These are phyloP conservation scores for Molorchus minor DNA, from an alignment of 2,888 invertebrate genomes.

Conservation along the genomic window DNA sequence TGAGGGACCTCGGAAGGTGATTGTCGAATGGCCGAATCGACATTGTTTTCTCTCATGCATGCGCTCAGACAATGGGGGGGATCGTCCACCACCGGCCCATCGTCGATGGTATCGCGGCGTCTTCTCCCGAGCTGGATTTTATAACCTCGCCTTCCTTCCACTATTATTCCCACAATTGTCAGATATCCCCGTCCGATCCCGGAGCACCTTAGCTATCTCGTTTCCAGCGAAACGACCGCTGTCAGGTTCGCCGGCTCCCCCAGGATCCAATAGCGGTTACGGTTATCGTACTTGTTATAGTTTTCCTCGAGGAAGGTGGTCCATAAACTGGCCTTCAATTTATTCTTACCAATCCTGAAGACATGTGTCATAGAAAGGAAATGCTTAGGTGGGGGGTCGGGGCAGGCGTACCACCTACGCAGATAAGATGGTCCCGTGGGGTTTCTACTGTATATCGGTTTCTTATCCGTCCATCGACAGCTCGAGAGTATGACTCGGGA, in stretches of 20 bases:
- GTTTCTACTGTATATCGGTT: conserved; percentile 19
- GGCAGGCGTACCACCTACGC: conserved; percentile 14
- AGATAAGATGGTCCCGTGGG: conserved; percentile 30
- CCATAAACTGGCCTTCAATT: conserved; percentile 61
- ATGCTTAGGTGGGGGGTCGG: conserved; percentile 28
- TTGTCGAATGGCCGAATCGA: conserved; percentile 54
- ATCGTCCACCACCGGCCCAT: conserved; percentile 44
- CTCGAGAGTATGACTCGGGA: conserved; percentile 19
- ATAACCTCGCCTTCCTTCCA: conserved; percentile 56
- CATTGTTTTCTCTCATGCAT: conserved; percentile 60
- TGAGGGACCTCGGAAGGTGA: conserved; percentile 58
- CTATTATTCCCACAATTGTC: conserved; percentile 60
- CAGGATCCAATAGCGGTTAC: conserved; percentile 60
- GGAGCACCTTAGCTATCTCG: conserved; percentile 60
- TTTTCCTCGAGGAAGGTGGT: conserved; percentile 60
- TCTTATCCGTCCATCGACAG: conserved; percentile 27
- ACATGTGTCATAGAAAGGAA: conserved; percentile 43
- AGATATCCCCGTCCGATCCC: conserved; percentile 33
- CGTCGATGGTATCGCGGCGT: conserved; percentile 59
- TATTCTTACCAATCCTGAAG: conserved; percentile 51
- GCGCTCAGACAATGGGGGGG: conserved; percentile 35
- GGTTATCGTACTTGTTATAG: conserved; percentile 62
- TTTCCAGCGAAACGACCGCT: conserved; percentile 58
- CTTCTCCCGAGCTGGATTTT: conserved; percentile 54
- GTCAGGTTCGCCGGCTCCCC: conserved; percentile 56